These are phyloP conservation scores for Heliothis peltigera DNA, from an alignment of 2,888 invertebrate genomes.

Conservation along the genomic window DNA sequence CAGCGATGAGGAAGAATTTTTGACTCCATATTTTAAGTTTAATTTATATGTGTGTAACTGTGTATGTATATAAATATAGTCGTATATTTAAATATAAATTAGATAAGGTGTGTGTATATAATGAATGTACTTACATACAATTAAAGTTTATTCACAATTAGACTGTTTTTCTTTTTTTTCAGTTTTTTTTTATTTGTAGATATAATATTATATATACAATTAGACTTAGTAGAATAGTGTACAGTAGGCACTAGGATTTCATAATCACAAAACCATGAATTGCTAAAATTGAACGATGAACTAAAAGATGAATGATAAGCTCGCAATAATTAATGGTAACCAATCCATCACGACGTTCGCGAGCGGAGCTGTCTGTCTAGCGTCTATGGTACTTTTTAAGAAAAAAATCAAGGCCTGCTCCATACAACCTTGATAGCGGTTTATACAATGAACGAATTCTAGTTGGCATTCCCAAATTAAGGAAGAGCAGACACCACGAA, in stretches of 20 bases:
- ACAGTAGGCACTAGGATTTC: conserved; percentile 1
- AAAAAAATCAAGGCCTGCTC: conserved; percentile 26
- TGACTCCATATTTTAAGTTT: too few relatives aligned
- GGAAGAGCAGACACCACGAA: conserved; percentile 26
- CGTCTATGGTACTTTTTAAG: conserved; percentile 21
- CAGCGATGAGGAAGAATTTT: too few relatives aligned
- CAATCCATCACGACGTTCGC: conserved; percentile 24
- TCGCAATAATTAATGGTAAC: conserved; percentile 18
- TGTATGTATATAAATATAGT: too few relatives aligned
- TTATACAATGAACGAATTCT: conserved; percentile 42
- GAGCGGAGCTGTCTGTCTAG: conserved; percentile 1
- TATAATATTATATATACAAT: too few relatives aligned
- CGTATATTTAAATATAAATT: too few relatives aligned
- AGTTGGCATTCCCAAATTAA: conserved; percentile 57
- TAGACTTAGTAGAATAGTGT: too few relatives aligned
- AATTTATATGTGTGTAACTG: too few relatives aligned
- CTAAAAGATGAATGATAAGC: conserved; percentile 30
- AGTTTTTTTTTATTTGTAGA: too few relatives aligned
- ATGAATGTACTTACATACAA: too few relatives aligned
- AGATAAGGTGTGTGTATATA: too few relatives aligned
- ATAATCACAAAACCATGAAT: conserved; percentile 23
- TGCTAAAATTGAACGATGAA: conserved; percentile 13
- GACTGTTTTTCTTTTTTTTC: too few relatives aligned
- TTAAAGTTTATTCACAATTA: too few relatives aligned
- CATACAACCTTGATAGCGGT: conserved; percentile 36